phyloP scores from a whole-genome alignment of 2,113 vertebrate genomes.

The Lepus americanus region DNA sequence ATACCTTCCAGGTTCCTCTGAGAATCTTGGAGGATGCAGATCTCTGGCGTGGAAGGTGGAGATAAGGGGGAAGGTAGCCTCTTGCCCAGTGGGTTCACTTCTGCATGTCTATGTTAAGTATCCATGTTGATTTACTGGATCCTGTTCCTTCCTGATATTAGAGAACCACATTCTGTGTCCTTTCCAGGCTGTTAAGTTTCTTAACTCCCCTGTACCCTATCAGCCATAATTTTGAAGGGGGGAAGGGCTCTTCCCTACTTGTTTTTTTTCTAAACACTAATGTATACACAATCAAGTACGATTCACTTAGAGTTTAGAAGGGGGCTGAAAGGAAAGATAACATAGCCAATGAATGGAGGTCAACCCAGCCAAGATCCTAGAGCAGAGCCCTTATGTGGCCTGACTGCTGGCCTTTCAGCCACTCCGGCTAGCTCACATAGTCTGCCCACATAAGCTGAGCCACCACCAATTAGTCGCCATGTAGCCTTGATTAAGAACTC shows the following conservation, averaged over 20 bases:
- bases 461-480: not conserved
- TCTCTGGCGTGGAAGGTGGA: not conserved
- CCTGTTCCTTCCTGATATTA: not conserved
- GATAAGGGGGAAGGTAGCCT: accelerated
- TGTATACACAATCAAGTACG: not conserved
- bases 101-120: not conserved
- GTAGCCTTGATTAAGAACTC: not conserved
- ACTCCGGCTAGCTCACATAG: accelerated
- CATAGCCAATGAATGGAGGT: too few species aligned
- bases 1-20: too few species aligned
- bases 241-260: not conserved
- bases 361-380: not conserved
- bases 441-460: not conserved
- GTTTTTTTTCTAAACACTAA: not conserved
- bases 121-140: not conserved
- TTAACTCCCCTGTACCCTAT: not conserved
- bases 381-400: accelerated
- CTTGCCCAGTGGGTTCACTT: not conserved
- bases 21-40: not conserved
- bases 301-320: not conserved
- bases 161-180: not conserved
- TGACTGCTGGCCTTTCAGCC: not conserved
- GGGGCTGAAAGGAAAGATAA: not conserved
- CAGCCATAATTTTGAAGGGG: not conserved
- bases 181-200: not conserved